phyloP scores from a whole-genome alignment of 2,113 vertebrate species.

The Eulemur macaco region DNA sequence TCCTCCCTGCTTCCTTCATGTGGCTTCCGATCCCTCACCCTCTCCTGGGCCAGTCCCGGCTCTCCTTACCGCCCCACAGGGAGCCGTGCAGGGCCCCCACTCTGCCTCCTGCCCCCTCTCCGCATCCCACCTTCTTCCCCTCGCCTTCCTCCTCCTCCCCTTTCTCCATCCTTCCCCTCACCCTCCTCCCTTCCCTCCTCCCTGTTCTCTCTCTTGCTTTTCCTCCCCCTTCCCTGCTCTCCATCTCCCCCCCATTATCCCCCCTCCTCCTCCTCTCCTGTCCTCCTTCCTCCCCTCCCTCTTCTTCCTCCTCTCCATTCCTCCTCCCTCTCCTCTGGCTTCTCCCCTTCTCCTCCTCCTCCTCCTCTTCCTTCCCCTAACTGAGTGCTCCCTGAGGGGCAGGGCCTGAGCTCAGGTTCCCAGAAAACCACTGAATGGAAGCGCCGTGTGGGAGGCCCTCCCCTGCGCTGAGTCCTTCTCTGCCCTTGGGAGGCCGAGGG shows the following conservation, averaged over 20 bases:
- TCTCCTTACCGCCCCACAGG: not conserved
- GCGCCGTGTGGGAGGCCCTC: not conserved
- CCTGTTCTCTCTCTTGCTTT: not conserved
- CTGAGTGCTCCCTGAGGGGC: not conserved
- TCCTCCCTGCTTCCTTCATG: not conserved
- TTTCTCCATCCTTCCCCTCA: not conserved
- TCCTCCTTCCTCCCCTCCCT: too few relatives aligned
- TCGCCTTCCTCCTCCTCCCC: too few relatives aligned
- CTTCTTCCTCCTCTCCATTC: rapidly evolving
- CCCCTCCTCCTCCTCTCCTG: rapidly evolving
- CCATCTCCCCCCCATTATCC: too few relatives aligned
- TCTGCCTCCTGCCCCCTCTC: too few relatives aligned
- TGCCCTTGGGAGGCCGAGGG: conserved; percentile 64
- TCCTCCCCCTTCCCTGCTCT: too few relatives aligned
- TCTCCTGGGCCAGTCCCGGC: not conserved
- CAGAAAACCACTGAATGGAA: not conserved
- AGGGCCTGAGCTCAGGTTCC: not conserved
- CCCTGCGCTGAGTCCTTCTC: not conserved
- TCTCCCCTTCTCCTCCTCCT: rapidly evolving
- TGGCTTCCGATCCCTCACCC: not conserved
- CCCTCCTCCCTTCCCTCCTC: not conserved
- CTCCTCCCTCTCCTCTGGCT: rapidly evolving
- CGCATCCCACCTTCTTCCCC: not conserved
- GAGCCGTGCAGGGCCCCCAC: too few relatives aligned
- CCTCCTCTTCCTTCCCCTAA: rapidly evolving